A percentile compares a stretch with the other conserved stretches of the same genome.
Conservation (phyloP, 2,797 vertebrate genomes). For the Morus bassanus region DNA sequence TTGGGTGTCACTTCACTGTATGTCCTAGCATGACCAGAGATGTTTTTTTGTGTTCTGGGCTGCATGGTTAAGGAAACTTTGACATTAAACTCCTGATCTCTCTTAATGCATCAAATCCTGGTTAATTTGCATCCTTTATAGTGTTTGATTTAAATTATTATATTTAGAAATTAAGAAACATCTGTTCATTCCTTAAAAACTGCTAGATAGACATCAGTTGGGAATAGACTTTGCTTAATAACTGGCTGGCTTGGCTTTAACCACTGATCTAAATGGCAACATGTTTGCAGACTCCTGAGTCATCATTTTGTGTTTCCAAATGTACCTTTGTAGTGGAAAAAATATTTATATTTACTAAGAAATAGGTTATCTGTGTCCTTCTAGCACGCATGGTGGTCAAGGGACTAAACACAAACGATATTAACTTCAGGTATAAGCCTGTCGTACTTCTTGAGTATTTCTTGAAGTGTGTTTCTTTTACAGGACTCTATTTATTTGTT, state of each 20-base stretch:
- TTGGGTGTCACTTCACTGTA: neutral
- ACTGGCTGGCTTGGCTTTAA: neutral
- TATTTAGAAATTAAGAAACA: neutral
- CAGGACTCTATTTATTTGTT: neutral
- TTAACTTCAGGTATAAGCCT: neutral
- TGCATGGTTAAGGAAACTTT: neutral
- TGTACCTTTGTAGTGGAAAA: neutral
- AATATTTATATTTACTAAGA: constrained; percentile 6
- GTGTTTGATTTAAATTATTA: neutral
- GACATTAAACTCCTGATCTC: neutral
- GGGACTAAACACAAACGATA: neutral
- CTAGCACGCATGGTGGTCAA: neutral
- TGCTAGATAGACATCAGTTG: neutral
- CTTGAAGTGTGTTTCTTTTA: neutral
- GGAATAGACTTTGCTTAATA: neutral
- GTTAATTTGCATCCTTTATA: neutral
- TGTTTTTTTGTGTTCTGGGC: neutral
- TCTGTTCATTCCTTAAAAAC: neutral
- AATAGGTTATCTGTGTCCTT: neutral
- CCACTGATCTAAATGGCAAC: neutral
- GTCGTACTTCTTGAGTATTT: neutral
- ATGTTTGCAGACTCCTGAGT: neutral
- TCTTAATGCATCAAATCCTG: neutral
- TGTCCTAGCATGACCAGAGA: neutral
- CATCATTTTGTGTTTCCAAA: neutral